phyloP scores from a whole-genome alignment of 2,113 vertebrate genomes.

The Erythrocercus mccallii region DNA sequence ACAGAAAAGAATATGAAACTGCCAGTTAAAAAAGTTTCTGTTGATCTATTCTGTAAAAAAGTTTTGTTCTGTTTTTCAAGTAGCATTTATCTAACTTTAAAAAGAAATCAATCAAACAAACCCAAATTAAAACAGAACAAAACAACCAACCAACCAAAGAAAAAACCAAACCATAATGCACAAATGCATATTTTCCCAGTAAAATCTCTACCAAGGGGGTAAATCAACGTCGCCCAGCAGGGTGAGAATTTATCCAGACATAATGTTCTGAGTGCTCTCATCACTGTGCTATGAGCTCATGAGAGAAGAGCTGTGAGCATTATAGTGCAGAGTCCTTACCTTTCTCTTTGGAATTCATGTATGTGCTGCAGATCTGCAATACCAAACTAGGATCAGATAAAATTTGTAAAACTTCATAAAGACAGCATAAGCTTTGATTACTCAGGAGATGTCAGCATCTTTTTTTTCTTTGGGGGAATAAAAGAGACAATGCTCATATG shows the following conservation, averaged over 20 bases:
- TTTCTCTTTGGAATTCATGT: not conserved
- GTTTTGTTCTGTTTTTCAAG: not conserved
- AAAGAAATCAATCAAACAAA: not conserved
- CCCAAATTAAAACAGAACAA: not conserved
- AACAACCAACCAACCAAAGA: not conserved
- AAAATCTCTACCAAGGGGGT: not conserved
- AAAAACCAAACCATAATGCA: not conserved
- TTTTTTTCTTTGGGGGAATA: not conserved
- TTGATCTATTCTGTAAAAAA: too few relatives aligned
- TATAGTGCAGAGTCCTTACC: not conserved
- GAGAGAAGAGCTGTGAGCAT: not conserved
- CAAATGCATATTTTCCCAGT: not conserved
- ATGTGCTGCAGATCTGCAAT: not conserved
- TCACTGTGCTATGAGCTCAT: rapidly evolving
- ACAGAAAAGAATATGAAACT: not conserved
- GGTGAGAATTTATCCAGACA: not conserved
- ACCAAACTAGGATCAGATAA: not conserved
- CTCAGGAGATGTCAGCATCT: not conserved
- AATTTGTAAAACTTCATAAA: not conserved
- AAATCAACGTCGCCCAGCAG: not conserved
- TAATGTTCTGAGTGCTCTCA: not conserved
- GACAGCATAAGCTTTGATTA: not conserved
- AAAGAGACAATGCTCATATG: not conserved
- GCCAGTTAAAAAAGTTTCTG: not conserved
- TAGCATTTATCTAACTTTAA: not conserved